Base-by-base conservation (phyloP, 2,888 invertebrate genomes). In the Leptothorax acervorum region DNA sequence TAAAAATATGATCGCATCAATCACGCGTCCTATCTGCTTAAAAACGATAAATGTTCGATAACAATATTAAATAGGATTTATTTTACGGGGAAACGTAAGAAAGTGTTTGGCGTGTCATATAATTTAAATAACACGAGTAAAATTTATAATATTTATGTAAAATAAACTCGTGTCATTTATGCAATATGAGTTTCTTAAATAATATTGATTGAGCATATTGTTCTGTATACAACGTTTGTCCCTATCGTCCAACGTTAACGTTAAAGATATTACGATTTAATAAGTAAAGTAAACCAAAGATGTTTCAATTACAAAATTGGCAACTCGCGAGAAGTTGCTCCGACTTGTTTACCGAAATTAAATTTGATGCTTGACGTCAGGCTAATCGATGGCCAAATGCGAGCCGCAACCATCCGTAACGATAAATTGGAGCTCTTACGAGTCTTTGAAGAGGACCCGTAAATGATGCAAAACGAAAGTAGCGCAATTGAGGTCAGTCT, bases 301-400 rank as follows among this genome's bases (percentile, higher is more conserved):
- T 28, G 35, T 45, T 71, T 6, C 55, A 60, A 79, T 71, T 81
- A 18, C 48, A 39, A 81, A 81, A 60, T 81, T 57, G 35, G 18
- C 18, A 18, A n/a, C 48, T 39, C 28, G 48, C 73, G 57, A 71
- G 45, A 48, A 42, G 45, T 70, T 48, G 35, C 5, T 35, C 18
- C 23, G 48, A 45, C 75, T 73, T 81, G 79, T 81, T 81, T 81
- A 81, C 75, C 74, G 6, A 74, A 81, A 81, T 81, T 81, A 73
- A 60, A 74, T 81, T 51, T 60, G 60, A 74, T 60, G 39, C 48
- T 81, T 81, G 79, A 81, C 79, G 79, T 81, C 79, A 81, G 11
- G 48, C 60, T 81, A 48, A 81, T 81, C 60, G 48, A 81, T 42
- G 31, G 74, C 48, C 79, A 48, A 76, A 76, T 66, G 78, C 15